Percentiles rank a stretch among this genome's conserved stretches.
These are phyloP conservation scores for Paraplagusia blochii DNA, from an alignment of 2,113 vertebrate genomes.

Conservation along the genomic window DNA sequence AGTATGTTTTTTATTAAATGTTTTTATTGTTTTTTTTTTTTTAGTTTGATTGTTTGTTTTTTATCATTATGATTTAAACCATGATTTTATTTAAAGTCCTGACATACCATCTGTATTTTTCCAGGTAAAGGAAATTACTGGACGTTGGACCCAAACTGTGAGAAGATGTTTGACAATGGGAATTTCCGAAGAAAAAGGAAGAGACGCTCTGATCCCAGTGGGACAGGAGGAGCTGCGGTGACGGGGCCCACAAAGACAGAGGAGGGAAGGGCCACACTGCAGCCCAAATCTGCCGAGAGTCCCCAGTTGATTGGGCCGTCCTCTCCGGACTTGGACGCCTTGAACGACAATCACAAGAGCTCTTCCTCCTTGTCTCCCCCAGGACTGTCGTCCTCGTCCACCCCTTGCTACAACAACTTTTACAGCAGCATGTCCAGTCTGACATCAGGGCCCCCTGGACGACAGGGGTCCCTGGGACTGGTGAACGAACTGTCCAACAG, in stretches of 20 bases:
- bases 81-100: background rate
- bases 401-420: slow-evolving; percentile 88
- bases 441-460: slow-evolving; percentile 60
- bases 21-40: no score
- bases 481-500: slow-evolving; percentile 76
- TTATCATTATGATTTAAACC: no score
- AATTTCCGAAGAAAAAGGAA: slow-evolving; percentile 97
- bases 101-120: background rate
- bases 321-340: slow-evolving; percentile 81
- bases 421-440: slow-evolving; percentile 88
- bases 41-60: no score
- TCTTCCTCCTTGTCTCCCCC: slow-evolving; percentile 73
- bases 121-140: slow-evolving; percentile 98
- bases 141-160: slow-evolving; percentile 98
- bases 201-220: slow-evolving; percentile 81
- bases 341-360: slow-evolving; percentile 75
- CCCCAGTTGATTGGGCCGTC: slow-evolving; percentile 79
- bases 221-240: slow-evolving; percentile 60
- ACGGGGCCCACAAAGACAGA: slow-evolving; percentile 75
- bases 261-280: slow-evolving; percentile 66
- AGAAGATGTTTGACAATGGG: slow-evolving; percentile 99
- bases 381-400: slow-evolving; percentile 59
- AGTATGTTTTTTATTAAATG: no score
- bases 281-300: slow-evolving; percentile 76
- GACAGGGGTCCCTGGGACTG: slow-evolving; percentile 75